Evolutionary conservation across 2,888 invertebrate species (phyloP).

Genomic region (Leucophora obtusa): DNA sequence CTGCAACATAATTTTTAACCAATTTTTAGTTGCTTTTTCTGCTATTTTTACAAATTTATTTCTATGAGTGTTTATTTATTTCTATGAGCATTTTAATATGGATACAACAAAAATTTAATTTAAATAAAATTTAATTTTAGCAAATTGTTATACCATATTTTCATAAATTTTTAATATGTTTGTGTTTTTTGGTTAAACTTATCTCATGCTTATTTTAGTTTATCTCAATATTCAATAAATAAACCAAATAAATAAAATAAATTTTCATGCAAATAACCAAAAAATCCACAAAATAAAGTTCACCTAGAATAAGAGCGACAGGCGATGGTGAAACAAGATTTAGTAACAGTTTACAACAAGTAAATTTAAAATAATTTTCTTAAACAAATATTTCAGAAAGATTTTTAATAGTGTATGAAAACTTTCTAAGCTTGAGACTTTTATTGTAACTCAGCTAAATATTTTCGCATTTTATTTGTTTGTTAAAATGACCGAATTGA

Average conservation of each 20-base stretch:
- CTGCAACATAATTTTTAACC: no score
- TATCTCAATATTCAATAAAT: constrained; percentile 15
- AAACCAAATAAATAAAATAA: background rate
- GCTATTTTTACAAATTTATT: no score
- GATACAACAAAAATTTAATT: no score
- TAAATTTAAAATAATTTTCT: background rate
- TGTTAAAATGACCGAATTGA: background rate
- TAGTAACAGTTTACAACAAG: background rate
- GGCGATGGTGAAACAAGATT: background rate
- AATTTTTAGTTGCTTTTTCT: no score
- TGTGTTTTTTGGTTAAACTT: background rate
- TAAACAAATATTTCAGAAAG: background rate
- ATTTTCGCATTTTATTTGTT: background rate
- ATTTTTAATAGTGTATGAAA: background rate
- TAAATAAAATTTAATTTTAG: no score
- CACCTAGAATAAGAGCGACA: background rate
- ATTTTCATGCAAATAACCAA: background rate
- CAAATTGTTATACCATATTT: no score
- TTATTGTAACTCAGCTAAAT: background rate
- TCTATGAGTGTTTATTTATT: no score
- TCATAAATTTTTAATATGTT: background rate
- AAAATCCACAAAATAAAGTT: background rate
- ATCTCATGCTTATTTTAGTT: background rate
- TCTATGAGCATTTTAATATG: no score
- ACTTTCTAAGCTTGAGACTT: background rate